These are phyloP conservation scores for Alligator sinensis DNA, from an alignment of 2,113 vertebrate genomes.

Conservation along the genomic window DNA sequence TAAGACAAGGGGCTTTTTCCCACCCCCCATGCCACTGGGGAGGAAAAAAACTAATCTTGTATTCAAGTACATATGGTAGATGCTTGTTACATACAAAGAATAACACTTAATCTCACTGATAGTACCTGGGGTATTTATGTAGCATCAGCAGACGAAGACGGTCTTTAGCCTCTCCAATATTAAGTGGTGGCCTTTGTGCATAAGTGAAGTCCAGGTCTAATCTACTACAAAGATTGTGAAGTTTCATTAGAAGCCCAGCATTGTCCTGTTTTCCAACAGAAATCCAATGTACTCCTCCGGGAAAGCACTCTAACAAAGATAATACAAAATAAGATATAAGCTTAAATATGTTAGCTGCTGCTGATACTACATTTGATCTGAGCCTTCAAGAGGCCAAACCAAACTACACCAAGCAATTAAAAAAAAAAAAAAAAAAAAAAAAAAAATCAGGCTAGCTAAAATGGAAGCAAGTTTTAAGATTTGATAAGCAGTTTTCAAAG, in stretches of 20 bases:
- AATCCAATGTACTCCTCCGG: conserved; percentile 94
- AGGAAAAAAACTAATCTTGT: no score
- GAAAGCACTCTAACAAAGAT: conserved; percentile 86
- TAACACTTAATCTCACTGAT: not conserved
- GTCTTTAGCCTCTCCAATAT: conserved; percentile 95
- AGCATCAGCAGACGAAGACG: conserved; percentile 91
- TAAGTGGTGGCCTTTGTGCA: conserved; percentile 84
- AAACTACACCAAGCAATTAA: not conserved
- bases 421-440: not conserved
- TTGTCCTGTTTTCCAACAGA: conserved; percentile 94
- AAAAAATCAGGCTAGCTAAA: not conserved
- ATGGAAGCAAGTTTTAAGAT: not conserved
- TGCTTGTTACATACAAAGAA: not conserved
- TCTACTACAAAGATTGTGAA: conserved; percentile 93
- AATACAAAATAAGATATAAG: not conserved
- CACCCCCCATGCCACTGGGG: no score
- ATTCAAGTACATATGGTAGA: no score
- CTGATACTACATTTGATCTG: not conserved
- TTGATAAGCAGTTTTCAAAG: not conserved
- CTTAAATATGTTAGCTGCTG: not conserved
- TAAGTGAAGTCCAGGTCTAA: conserved; percentile 86
- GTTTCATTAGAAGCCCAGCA: conserved; percentile 90
- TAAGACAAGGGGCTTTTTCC: no score
- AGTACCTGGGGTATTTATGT: conserved; percentile 87
- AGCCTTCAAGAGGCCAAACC: not conserved